Evolutionary conservation across 2,113 vertebrate species (phyloP), one percentile per base, ranked within the genome.

Genomic region (Picathartes gymnocephalus): DNA sequence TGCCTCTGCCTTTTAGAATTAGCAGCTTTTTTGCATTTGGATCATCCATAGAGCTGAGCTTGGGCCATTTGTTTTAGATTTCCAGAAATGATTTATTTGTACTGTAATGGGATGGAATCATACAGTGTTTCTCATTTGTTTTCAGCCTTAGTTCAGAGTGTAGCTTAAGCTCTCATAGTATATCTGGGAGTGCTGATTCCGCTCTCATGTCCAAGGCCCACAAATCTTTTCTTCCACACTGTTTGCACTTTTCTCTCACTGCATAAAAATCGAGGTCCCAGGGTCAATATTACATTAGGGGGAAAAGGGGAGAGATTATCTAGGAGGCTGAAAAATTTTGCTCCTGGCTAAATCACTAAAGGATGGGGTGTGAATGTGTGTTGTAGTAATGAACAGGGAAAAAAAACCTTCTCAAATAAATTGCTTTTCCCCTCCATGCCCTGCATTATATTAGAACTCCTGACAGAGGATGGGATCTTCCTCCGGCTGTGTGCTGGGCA

Each of bases 61-160:
- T 0, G 37, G 65, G 57, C 94, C 95, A 96, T 97, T 97, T 96
- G 96, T 94, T 97, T 97, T 92, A 94, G 80, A 95, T 96, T 97
- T 95, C 90, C 93, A 95, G 93, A 42, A 92, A 94, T 96, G 94
- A 97, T 97, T 97, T 97, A 97, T 96, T 97, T 96, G 91, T 48
- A 58, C 96, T 95, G 91, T 93, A 97, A 96, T 95, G 92, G 92
- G 94, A 91, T 88, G 89, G 96, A 93, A 92, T 95, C 71, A 79
- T 88, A 81, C 82, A 93, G 85, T 87, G 92, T 88, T 92, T 88
- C 92, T 73, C 90, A 92, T 91, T 95, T 95, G 94, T 95, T 95
- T 91, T 86, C 92, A 86, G 95, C 56, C 80, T 89, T 74, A 93
- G 54, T 90, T 90, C 76, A 68, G 82, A 88, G 62, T 66, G 53